These are phyloP conservation scores for Trididemnum miniatum DNA, from an alignment of 23 tunicate species.

Conservation along the genomic window DNA sequence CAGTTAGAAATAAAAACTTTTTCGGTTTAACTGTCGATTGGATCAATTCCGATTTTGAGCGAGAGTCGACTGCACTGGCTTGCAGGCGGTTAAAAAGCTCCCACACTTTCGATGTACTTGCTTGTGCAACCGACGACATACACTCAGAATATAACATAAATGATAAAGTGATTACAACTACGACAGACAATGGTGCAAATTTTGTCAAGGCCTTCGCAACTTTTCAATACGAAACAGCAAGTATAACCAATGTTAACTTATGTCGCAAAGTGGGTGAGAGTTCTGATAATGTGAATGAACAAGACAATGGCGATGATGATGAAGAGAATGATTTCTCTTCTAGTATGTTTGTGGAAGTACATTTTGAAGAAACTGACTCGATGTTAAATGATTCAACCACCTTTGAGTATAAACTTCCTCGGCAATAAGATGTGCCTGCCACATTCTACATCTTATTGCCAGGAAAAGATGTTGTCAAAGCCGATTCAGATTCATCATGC, in stretches of 20 bases:
- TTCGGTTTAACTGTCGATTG: not conserved
- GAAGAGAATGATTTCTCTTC: no score
- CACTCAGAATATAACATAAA: not conserved
- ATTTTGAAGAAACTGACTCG: no score
- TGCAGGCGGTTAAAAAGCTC: not conserved
- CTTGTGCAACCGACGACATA: not conserved
- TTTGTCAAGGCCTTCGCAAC: not conserved
- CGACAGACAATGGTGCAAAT: no score
- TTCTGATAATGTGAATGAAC: no score
- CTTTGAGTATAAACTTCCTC: not conserved
- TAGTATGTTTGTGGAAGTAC: no score
- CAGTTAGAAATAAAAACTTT: not conserved
- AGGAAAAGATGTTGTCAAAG: not conserved
- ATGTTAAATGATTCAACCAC: not conserved
- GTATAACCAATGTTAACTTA: no score
- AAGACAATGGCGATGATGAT: no score
- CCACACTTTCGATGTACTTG: not conserved
- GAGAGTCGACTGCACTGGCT: not conserved
- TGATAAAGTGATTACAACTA: not conserved
- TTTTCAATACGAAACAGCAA: no score
- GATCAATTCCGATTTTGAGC: not conserved
- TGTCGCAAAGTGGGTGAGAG: no score
- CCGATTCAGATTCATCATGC: not conserved
- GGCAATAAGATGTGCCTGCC: not conserved
- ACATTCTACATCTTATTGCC: not conserved